A percentile compares a stretch with the other conserved stretches of the same genome.
Conservation (phyloP, 2,888 invertebrate genomes). For the Dendrolimus houi region DNA sequence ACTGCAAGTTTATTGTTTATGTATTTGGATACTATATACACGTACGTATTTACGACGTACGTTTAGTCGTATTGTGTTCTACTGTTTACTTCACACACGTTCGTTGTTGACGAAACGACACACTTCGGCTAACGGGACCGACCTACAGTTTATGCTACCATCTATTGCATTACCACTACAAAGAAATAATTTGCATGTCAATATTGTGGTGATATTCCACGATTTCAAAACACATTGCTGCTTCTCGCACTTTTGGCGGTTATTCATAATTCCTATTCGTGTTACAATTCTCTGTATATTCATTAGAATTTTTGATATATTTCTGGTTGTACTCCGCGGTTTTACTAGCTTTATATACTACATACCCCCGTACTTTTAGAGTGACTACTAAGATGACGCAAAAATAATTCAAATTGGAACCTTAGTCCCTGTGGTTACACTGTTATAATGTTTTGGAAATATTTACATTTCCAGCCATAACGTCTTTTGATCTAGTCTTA, state of each 20-base stretch:
- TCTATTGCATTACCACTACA: conserved; percentile 34
- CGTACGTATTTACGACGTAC: conserved; percentile 3
- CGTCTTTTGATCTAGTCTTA: no score
- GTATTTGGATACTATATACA: conserved; percentile 2
- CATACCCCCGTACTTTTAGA: no score
- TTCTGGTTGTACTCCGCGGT: no score
- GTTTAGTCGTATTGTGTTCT: conserved; percentile 13
- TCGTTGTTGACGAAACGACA: conserved; percentile 37
- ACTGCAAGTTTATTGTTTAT: neutral
- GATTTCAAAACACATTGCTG: conserved; percentile 19
- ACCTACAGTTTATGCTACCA: conserved; percentile 31
- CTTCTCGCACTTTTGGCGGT: conserved; percentile 18
- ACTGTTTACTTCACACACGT: conserved; percentile 28
- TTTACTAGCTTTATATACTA: no score
- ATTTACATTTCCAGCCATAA: no score
- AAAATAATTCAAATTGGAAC: no score
- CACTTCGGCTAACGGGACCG: conserved; percentile 38
- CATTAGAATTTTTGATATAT: neutral
- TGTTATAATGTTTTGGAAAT: no score
- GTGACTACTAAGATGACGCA: no score
- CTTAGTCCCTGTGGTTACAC: no score
- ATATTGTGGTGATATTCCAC: conserved; percentile 30
- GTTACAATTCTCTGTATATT: neutral
- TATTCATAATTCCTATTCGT: neutral
- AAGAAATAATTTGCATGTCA: conserved; percentile 44